Conservation (phyloP, 2,888 invertebrate genomes). For the Spodoptera exigua region DNA sequence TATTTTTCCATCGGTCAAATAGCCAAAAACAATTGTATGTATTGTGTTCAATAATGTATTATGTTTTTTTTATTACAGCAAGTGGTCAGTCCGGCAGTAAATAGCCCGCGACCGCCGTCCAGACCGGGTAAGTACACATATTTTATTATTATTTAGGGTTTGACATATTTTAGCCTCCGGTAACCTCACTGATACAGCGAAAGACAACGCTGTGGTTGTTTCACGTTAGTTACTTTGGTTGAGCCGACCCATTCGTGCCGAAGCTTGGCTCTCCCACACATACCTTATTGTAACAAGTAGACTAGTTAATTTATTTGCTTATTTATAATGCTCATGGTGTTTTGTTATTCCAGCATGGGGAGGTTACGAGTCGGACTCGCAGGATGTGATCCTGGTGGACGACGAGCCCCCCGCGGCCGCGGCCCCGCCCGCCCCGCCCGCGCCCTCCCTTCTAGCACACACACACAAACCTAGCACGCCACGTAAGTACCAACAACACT, state of each 20-base stretch:
- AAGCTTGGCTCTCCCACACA: too few species aligned
- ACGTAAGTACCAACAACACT: slow-evolving; percentile 67
- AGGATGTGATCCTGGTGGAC: slow-evolving; percentile 87
- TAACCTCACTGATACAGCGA: too few species aligned
- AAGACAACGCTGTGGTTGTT: too few species aligned
- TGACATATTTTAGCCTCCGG: too few species aligned
- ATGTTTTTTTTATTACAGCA: slow-evolving; percentile 67
- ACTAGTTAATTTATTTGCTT: too few species aligned
- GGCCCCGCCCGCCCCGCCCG: slow-evolving; percentile 49
- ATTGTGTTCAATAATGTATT: neutral
- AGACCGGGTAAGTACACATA: slow-evolving; percentile 76
- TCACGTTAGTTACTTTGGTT: too few species aligned
- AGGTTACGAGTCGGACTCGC: slow-evolving; percentile 87
- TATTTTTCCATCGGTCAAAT: too few species aligned
- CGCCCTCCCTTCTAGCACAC: slow-evolving; percentile 41
- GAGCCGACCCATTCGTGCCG: too few species aligned
- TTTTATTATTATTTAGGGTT: too few species aligned
- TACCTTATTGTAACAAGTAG: too few species aligned
- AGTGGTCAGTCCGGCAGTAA: slow-evolving; percentile 83
- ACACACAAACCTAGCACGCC: slow-evolving; percentile 65
- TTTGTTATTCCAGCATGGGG: slow-evolving; percentile 77
- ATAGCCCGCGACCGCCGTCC: slow-evolving; percentile 78
- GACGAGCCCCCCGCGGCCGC: slow-evolving; percentile 76
- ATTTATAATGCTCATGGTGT: neutral
- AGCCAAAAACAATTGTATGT: too few species aligned